A percentile compares a stretch with the other conserved stretches of the same genome.
Conservation (phyloP, 2,113 vertebrate species). For the Neofelis nebulosa region DNA sequence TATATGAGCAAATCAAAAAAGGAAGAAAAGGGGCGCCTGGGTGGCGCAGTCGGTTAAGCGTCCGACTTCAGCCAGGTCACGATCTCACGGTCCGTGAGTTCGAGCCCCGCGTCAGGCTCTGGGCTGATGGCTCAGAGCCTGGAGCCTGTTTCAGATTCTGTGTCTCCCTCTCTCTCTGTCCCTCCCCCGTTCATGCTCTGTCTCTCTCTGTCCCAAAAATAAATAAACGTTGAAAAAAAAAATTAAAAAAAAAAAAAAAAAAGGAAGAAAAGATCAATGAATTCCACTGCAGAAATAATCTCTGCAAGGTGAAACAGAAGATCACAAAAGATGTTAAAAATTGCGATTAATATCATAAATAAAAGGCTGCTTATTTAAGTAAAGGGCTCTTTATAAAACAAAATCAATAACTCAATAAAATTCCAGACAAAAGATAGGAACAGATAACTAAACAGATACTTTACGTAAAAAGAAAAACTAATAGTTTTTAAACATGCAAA, state of each 20-base stretch:
- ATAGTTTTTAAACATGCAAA: neutral
- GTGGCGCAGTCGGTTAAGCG: too few relatives aligned
- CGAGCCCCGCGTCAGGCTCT: too few relatives aligned
- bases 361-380: neutral
- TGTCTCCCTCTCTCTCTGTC: too few relatives aligned
- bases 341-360: neutral
- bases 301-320: slow-evolving; percentile 3
- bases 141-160: too few relatives aligned
- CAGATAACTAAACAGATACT: neutral
- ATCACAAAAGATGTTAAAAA: neutral
- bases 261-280: neutral
- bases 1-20: neutral
- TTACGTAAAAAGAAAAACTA: neutral
- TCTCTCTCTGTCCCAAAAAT: too few relatives aligned
- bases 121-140: too few relatives aligned
- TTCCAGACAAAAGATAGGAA: neutral
- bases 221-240: too few relatives aligned
- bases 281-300: neutral
- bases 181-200: too few relatives aligned
- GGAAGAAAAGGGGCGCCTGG: too few relatives aligned
- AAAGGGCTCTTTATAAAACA: neutral
- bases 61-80: too few relatives aligned
- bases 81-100: too few relatives aligned
- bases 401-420: neutral
- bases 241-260: too few relatives aligned